Evolutionary conservation across 2,113 vertebrate genomes (phyloP), one percentile per base, ranked within the genome.

Genomic region (Spea multiplicata): DNA sequence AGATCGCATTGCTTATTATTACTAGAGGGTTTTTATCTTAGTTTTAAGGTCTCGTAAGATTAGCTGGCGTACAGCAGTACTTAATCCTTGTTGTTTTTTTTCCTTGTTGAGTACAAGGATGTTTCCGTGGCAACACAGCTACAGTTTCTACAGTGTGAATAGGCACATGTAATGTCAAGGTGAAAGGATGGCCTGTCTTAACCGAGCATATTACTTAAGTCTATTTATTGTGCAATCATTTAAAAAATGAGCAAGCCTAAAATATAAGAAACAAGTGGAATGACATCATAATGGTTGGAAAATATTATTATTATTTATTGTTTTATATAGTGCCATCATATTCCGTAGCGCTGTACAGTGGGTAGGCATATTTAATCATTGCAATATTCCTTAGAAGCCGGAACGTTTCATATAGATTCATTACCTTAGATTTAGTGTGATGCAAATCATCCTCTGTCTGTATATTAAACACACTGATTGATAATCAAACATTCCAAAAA

Each of bases 111-210:
- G 87, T 80, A 73, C 88, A 90, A 89, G 89, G 86, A 86, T 91
- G 92, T 93, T 90, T 84, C 92, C 88, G 89, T 91, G 90, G 88
- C 88, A 87, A 93, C 92, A 81, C 84, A 88, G 81, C 86, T 86
- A 87, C 85, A 61, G 89, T 92, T 90, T 87, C 90, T 89, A 91
- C 78, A 14, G 88, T 84, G 87, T 86, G 78, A 81, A 86, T 81
- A 80, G 83, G 72, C 86, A 86, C 84, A 86, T 87, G 81, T 61
- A 17, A 88, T 89, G 87, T 88, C 90, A 91, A 88, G 84, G 85
- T 84, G 92, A 88, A 84, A 3, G 75, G 82, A 84, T 89, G 84
- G 84, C 80, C 83, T 61, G 81, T 62, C 73, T 75, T 12, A 83
- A 79, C 30, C 8, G 10, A 83, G 86, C 61, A 59, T 73, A 78